Conservation (phyloP, 2,113 vertebrate species). For the Buteo buteo region DNA sequence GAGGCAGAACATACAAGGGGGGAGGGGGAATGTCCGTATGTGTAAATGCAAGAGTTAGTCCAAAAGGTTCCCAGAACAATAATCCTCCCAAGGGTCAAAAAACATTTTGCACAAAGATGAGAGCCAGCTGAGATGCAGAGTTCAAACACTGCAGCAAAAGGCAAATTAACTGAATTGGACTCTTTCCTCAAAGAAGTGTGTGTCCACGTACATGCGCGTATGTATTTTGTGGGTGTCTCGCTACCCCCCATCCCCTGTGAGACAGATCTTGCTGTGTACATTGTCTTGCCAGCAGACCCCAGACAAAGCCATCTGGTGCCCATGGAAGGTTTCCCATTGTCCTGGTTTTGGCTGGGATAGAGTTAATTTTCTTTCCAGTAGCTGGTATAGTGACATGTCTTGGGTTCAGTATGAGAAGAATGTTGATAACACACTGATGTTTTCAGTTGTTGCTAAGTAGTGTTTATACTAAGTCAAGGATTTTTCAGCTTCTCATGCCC, state of each 20-base stretch:
- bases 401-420: no score
- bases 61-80: neutral
- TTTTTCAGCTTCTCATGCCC: no score
- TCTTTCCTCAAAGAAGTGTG: neutral
- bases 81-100: neutral
- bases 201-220: rapidly evolving
- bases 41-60: neutral
- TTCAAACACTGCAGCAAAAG: neutral
- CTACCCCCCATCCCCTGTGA: neutral
- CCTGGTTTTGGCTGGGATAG: no score
- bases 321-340: neutral
- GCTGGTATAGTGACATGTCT: no score
- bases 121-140: neutral
- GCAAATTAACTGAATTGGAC: neutral
- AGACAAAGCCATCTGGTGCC: neutral
- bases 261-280: neutral
- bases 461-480: no score
- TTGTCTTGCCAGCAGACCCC: neutral
- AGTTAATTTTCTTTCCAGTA: no score
- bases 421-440: no score
- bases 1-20: neutral
- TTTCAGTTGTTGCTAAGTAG: no score
- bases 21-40: rapidly evolving
- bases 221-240: neutral
- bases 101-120: neutral